A percentile compares a stretch with the other conserved stretches of the same genome.
Evolutionary conservation across 2,113 vertebrate species (phyloP).

Genomic region (Phalacrocorax pelagicus): DNA sequence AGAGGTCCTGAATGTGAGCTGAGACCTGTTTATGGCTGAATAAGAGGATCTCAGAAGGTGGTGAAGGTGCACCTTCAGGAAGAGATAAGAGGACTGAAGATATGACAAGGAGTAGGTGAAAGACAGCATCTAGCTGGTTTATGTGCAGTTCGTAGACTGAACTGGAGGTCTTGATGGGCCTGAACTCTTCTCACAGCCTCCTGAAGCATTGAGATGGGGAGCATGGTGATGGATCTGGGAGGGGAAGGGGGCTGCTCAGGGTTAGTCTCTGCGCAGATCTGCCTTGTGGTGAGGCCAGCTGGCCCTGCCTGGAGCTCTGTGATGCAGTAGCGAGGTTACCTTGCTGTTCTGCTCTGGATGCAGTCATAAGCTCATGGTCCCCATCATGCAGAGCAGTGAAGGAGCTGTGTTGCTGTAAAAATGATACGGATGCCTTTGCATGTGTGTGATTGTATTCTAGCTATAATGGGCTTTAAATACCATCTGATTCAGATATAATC

Average conservation of each 20-base stretch:
- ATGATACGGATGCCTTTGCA: neutral
- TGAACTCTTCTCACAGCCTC: neutral
- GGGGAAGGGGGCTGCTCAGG: neutral
- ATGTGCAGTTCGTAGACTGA: neutral
- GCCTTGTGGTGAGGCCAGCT: neutral
- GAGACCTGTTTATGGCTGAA: neutral
- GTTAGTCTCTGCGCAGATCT: rapidly evolving
- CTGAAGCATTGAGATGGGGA: neutral
- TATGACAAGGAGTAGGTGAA: neutral
- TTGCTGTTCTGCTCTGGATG: neutral
- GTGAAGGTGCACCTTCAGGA: neutral
- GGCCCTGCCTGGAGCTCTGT: neutral
- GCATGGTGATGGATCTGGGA: neutral
- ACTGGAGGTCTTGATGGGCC: neutral
- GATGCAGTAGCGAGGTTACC: neutral
- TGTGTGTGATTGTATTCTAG: neutral
- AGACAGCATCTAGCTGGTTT: neutral
- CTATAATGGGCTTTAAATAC: neutral
- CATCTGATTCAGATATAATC: neutral
- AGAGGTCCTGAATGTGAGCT: neutral
- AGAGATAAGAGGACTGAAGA: neutral
- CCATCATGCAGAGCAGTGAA: neutral
- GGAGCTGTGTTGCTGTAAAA: neutral
- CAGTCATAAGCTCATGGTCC: neutral
- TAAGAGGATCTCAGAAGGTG: neutral